phyloP scores from a whole-genome alignment of 1,140 invertebrate species.

The Batillaria attramentaria region DNA sequence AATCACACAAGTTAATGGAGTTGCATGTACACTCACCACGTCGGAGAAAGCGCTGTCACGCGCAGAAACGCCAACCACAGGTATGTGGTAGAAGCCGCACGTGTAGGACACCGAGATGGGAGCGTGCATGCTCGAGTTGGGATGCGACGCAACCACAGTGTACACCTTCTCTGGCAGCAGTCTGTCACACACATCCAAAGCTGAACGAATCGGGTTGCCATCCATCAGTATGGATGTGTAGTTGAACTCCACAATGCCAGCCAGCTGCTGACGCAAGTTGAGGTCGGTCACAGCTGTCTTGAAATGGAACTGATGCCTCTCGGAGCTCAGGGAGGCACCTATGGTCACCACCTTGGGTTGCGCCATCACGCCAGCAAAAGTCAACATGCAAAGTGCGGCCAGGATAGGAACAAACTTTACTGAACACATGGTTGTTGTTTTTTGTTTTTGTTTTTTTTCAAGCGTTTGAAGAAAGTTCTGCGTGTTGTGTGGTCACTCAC shows the following conservation, averaged over 20 bases:
- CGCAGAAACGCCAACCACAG: conserved; percentile 97
- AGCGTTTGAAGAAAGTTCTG: too few relatives aligned
- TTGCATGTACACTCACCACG: conserved; percentile 78
- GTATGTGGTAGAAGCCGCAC: conserved; percentile 98
- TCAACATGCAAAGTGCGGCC: background rate
- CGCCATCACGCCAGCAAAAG: background rate
- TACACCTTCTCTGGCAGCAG: conserved; percentile 77
- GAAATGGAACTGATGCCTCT: conserved; percentile 44
- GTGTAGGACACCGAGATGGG: conserved; percentile 89
- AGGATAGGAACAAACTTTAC: too few relatives aligned
- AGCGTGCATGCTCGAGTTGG: conserved; percentile 52
- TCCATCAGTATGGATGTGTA: conserved; percentile 86
- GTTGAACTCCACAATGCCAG: conserved; percentile 46
- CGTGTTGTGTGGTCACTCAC: too few relatives aligned
- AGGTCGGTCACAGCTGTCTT: conserved; percentile 34
- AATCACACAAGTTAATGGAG: too few relatives aligned
- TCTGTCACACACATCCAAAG: conserved; percentile 92
- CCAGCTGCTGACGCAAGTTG: conserved; percentile 20
- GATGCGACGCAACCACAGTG: conserved; percentile 70
- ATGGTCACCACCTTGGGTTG: conserved; percentile 39
- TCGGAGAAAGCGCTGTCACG: conserved; percentile 98
- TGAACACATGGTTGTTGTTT: too few relatives aligned
- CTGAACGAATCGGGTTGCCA: conserved; percentile 93
- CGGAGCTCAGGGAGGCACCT: conserved; percentile 47
- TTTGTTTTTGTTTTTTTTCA: too few relatives aligned